A percentile compares a stretch with the other conserved stretches of the same genome.
These are phyloP conservation scores for Zoanthus sociatus DNA, from an alignment of 92 coral and sea anemone species.

Conservation along the genomic window DNA sequence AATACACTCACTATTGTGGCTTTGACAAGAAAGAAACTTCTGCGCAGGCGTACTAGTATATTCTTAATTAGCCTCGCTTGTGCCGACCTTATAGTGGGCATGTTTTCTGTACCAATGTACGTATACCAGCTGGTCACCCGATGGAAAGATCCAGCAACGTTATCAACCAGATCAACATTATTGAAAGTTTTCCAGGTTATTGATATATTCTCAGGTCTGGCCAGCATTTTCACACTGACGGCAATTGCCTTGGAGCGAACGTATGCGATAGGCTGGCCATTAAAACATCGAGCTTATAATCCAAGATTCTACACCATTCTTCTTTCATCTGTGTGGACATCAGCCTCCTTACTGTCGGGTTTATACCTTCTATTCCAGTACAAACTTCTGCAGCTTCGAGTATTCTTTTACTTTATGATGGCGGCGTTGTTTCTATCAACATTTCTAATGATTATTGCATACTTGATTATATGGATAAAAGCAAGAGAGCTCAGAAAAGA, in stretches of 20 bases:
- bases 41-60: conserved; percentile 83
- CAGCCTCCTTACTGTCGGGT: conserved; percentile 74
- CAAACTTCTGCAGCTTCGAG: conserved; percentile 68
- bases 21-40: conserved; percentile 71
- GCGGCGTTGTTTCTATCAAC: conserved; percentile 73
- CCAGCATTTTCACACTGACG: conserved; percentile 82
- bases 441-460: conserved; percentile 79
- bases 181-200: conserved; percentile 61
- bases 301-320: conserved; percentile 66
- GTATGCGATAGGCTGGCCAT: conserved; percentile 79
- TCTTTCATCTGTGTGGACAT: conserved; percentile 76
- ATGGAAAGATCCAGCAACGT: conserved; percentile 32
- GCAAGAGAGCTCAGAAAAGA: conserved; percentile 46
- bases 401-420: conserved; percentile 81
- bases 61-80: conserved; percentile 79
- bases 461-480: conserved; percentile 73
- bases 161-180: conserved; percentile 42
- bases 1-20: conserved; percentile 80
- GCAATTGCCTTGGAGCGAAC: conserved; percentile 85
- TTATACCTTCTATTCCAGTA: conserved; percentile 75
- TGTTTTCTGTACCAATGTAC: conserved; percentile 79
- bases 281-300: conserved; percentile 76
- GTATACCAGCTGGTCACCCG: conserved; percentile 69
- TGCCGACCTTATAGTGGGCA: conserved; percentile 81
- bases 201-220: conserved; percentile 84